Conservation (phyloP, 2,888 invertebrate species). For the Cantharis lateralis region DNA sequence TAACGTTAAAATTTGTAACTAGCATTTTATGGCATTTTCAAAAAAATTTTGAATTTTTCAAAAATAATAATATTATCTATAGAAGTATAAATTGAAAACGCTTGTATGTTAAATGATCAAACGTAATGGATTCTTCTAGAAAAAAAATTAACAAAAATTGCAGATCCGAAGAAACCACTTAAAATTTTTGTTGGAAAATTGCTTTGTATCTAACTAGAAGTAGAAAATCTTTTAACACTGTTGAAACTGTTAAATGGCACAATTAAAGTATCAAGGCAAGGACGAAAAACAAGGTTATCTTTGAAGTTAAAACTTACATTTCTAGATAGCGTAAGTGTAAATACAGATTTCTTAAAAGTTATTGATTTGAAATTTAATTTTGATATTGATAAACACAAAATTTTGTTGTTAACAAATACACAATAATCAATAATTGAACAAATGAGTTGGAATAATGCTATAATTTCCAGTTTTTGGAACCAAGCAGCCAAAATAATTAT, state of each 20-base stretch:
- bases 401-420: neutral
- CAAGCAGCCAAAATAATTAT: neutral
- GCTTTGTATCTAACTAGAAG: neutral
- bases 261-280: neutral
- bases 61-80: too few relatives aligned
- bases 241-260: neutral
- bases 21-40: too few relatives aligned
- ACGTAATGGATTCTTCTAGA: too few relatives aligned
- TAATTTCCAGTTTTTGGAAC: neutral
- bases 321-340: constrained; percentile 1
- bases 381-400: neutral
- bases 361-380: neutral
- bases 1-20: too few relatives aligned
- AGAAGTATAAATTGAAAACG: too few relatives aligned
- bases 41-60: too few relatives aligned
- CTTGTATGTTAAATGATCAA: too few relatives aligned
- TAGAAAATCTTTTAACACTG: neutral
- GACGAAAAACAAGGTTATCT: constrained; percentile 2
- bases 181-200: neutral
- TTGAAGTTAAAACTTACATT: neutral
- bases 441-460: neutral
- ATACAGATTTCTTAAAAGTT: neutral
- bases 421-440: neutral
- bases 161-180: neutral
- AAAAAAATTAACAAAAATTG: neutral